A percentile compares a stretch with the other conserved stretches of the same genome.
Conservation (phyloP, 2,888 invertebrate genomes). For the Drosophila borborema region DNA sequence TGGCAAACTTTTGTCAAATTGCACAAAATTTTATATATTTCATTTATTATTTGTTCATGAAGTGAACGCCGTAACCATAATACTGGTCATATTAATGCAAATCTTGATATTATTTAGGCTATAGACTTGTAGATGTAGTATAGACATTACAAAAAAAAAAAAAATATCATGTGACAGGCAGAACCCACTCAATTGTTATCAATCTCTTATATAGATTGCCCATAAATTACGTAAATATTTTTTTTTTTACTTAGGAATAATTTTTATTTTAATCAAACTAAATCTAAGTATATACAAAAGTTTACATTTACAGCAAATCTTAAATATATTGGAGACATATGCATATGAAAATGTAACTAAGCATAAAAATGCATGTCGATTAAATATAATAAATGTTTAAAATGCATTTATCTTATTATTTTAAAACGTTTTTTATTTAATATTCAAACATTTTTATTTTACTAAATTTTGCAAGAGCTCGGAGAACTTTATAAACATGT, state of each 20-base stretch:
- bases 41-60: not conserved
- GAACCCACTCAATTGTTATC: too few species aligned
- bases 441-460: not conserved
- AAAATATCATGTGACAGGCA: too few species aligned
- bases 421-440: not conserved
- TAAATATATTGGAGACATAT: slow-evolving; percentile 15
- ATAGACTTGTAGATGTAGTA: not conserved
- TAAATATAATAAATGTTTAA: slow-evolving; percentile 11
- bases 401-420: slow-evolving; percentile 3
- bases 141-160: not conserved
- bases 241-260: slow-evolving; percentile 26
- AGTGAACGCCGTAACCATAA: not conserved
- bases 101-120: not conserved
- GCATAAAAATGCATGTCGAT: slow-evolving; percentile 17
- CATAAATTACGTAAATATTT: too few species aligned
- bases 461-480: not conserved
- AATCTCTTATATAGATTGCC: too few species aligned
- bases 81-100: not conserved
- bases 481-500: not conserved
- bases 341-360: slow-evolving; percentile 14
- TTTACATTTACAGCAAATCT: slow-evolving; percentile 24
- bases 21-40: not conserved
- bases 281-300: slow-evolving; percentile 42
- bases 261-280: slow-evolving; percentile 39
- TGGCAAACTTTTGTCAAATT: not conserved